These are phyloP conservation scores for Carduelis carduelis DNA, from an alignment of 2,797 vertebrate species.

Conservation along the genomic window DNA sequence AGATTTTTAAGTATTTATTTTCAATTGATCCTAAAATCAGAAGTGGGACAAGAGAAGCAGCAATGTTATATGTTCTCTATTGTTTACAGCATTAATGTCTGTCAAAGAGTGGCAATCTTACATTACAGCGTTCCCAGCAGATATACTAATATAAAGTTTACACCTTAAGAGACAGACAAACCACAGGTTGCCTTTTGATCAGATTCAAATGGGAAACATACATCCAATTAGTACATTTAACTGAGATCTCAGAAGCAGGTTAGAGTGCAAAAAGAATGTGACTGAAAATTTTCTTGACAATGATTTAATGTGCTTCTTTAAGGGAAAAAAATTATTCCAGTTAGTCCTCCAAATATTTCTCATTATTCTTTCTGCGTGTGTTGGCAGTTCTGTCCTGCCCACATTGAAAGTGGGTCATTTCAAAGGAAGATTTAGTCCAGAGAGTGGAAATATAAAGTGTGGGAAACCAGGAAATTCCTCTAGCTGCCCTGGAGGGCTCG, in stretches of 20 bases:
- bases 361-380: rapidly evolving
- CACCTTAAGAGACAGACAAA: background rate
- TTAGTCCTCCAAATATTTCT: background rate
- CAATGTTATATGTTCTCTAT: background rate
- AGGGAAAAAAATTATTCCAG: background rate
- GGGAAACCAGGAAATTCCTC: too few relatives aligned
- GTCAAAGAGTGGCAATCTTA: background rate
- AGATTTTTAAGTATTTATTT: background rate
- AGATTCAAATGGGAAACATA: background rate
- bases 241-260: background rate
- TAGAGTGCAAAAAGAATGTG: background rate
- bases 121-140: background rate
- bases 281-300: background rate
- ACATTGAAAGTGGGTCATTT: background rate
- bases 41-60: background rate
- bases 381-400: background rate
- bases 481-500: too few relatives aligned
- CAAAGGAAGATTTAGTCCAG: background rate
- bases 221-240: background rate
- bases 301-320: background rate
- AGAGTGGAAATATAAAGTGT: background rate
- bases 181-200: background rate
- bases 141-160: background rate
- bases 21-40: background rate
- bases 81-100: background rate